Percentiles rank a stretch among this genome's conserved stretches.
Evolutionary conservation across 2,113 vertebrate genomes (phyloP).

Genomic region (Sisor rabdophorus): DNA sequence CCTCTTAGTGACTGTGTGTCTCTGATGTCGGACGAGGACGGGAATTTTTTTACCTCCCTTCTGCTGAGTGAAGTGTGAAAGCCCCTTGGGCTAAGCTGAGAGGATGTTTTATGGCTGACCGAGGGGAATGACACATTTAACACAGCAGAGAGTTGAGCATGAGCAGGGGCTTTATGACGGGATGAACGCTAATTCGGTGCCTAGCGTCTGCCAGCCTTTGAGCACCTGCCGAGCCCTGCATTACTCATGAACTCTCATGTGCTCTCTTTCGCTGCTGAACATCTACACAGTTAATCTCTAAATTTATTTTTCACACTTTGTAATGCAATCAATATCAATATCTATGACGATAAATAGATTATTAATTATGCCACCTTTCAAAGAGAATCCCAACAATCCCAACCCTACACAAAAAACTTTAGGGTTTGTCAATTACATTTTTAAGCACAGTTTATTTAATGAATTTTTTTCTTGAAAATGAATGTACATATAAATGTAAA

Average conservation of each 20-base stretch:
- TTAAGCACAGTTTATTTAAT: too few relatives aligned
- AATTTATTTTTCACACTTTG: too few relatives aligned
- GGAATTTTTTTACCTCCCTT: background rate
- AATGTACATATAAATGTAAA: too few relatives aligned
- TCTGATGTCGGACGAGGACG: constrained; percentile 29
- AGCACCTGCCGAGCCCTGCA: constrained; percentile 45
- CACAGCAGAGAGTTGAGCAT: constrained; percentile 41
- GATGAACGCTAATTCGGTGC: constrained; percentile 43
- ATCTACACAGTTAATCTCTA: background rate
- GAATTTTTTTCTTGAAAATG: too few relatives aligned
- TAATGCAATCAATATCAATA: too few relatives aligned
- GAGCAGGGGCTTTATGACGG: constrained; percentile 46
- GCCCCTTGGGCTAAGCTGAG: constrained; percentile 34
- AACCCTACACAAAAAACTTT: too few relatives aligned
- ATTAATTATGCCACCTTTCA: too few relatives aligned
- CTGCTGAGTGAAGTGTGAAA: constrained; percentile 38
- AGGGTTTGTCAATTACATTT: too few relatives aligned
- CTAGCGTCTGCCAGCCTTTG: constrained; percentile 22
- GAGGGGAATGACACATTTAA: constrained; percentile 42
- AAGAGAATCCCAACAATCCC: too few relatives aligned
- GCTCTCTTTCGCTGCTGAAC: constrained; percentile 10
- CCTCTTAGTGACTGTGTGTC: background rate
- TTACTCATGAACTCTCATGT: constrained; percentile 40
- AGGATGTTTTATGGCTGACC: constrained; percentile 41
- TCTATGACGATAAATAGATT: too few relatives aligned